Base-by-base conservation (phyloP, 2,113 vertebrate genomes). In the Hystrix cristata region DNA sequence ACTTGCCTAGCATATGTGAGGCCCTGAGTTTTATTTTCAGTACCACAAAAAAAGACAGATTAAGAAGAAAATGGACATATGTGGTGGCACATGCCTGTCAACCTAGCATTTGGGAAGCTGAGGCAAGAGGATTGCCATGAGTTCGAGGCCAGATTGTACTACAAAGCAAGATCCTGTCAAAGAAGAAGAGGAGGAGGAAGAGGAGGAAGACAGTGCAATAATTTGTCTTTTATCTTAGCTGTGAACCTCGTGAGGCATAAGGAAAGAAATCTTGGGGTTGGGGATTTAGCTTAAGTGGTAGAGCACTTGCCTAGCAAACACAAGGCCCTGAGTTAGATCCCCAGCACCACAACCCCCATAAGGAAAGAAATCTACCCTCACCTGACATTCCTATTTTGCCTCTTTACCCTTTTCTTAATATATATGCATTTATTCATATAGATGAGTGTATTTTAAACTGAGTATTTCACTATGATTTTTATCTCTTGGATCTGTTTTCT, bases 391-490 rank as follows among this genome's bases (percentile, higher is more conserved):
- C 74, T 94, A 93, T 71, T 57, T 91, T 89, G 76, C 14, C 11
- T 82, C 74, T 14, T 80, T 59, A 82, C 19, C 1, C 46, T 87
- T 87, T 81, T 59, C 51, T 94, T 43, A 79, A 38, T 15, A 72
- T 67, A 46, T 60, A 62, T 69, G 34, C 69, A 69, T 97, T 64
- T n/a, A 72, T 87, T 84, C 27, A n/a, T 19, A 65, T 79, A 46
- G 46, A 76, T 69, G 38, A 64, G 43, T 95, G 64, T 31, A 5
- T 86, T 86, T 82, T 71, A 1, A 69, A 90, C 80, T 71, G 9
- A 62, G 15, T 86, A 51, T 94, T 92, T 94, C 29, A 51, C 16
- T 91, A 88, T 78, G 64, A 81, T 74, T 96, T 87, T 43, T 72
- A 11, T 43, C n/a, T 21, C n/a, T 72, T 43, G n/a, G 69, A 72